phyloP scores from a whole-genome alignment of 2,888 invertebrate genomes.

The Hyposoter dolosus region DNA sequence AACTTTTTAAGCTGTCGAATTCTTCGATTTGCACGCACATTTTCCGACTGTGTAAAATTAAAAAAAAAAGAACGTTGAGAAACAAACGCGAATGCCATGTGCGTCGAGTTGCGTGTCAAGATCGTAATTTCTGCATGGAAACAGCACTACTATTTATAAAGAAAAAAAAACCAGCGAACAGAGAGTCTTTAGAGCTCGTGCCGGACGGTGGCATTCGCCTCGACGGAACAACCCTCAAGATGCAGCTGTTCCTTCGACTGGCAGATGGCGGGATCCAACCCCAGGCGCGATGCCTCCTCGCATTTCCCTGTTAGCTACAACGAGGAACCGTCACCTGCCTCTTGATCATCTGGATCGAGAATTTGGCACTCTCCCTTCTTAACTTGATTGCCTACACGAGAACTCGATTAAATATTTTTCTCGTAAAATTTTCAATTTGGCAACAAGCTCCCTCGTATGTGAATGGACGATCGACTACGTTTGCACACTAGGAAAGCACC shows the following conservation, averaged over 20 bases:
- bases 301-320: not conserved
- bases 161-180: conserved; percentile 6
- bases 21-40: not conserved
- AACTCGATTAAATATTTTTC: not conserved
- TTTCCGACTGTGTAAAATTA: not conserved
- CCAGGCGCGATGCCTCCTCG: conserved; percentile 17
- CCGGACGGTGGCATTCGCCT: conserved; percentile 8
- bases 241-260: conserved; percentile 79
- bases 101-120: not conserved
- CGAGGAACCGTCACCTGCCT: conserved; percentile 49
- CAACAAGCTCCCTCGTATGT: not conserved
- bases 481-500: not conserved
- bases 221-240: conserved; percentile 66
- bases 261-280: conserved; percentile 76
- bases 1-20: not conserved
- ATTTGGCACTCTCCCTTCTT: not conserved
- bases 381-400: not conserved
- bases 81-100: not conserved
- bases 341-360: conserved; percentile 4
- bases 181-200: conserved; percentile 12
- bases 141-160: conserved; percentile 1
- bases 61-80: not conserved
- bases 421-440: not conserved
- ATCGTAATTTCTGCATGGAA: not conserved
- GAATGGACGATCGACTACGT: not conserved